These are phyloP conservation scores for Acronicta aceris DNA, from an alignment of 2,888 invertebrate species.

Conservation along the genomic window DNA sequence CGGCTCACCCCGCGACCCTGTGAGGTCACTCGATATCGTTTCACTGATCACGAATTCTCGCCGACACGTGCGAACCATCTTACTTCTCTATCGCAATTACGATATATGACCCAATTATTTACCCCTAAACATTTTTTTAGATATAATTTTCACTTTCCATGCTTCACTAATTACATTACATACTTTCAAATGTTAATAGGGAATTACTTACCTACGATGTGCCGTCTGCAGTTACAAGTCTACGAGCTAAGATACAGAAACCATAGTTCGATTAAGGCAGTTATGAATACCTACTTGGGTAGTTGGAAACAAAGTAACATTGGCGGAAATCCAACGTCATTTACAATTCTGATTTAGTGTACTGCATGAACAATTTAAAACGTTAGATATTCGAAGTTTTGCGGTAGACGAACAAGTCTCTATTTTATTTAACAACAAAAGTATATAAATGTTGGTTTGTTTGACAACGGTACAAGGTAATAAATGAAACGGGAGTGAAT, in stretches of 20 bases:
- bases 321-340: conserved; percentile 84
- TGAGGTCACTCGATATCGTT: conserved; percentile 78
- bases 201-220: conserved; percentile 16
- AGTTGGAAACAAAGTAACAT: conserved; percentile 80
- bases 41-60: conserved; percentile 77
- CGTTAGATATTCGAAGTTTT: conserved; percentile 61
- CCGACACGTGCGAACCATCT: conserved; percentile 71
- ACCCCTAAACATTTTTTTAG: conserved; percentile 45
- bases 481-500: conserved; percentile 68
- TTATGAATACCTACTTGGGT: conserved; percentile 72
- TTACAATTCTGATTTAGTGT: conserved; percentile 81
- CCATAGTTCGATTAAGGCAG: conserved; percentile 73
- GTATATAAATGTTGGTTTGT: conserved; percentile 60
- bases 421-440: conserved; percentile 55
- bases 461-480: conserved; percentile 66
- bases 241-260: conserved; percentile 60
- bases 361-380: conserved; percentile 78
- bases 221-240: conserved; percentile 30
- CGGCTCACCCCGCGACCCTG: conserved; percentile 69
- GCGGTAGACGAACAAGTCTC: conserved; percentile 52
- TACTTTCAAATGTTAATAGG: conserved; percentile 24
- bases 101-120: conserved; percentile 69
- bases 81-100: conserved; percentile 60
- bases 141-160: conserved; percentile 53
- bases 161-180: conserved; percentile 34